Evolutionary conservation across 1,140 invertebrate species (phyloP).

Genomic region (Bombus turneri): DNA sequence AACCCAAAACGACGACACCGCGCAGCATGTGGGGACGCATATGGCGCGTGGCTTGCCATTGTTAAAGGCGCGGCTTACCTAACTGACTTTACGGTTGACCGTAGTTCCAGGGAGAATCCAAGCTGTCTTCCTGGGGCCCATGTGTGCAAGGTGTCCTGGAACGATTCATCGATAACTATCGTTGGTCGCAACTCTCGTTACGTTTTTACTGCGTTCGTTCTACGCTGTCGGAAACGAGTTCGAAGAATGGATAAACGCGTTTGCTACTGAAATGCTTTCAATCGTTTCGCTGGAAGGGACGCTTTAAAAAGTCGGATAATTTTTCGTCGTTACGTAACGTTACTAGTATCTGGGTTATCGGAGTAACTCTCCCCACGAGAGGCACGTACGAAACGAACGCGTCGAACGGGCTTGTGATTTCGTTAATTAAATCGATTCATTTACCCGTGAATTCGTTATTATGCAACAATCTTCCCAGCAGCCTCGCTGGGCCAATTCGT

Average conservation of each 20-base stretch:
- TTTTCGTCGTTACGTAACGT: not conserved
- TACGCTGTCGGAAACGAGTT: not conserved
- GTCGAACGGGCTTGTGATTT: too few species aligned
- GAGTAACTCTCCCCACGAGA: too few species aligned
- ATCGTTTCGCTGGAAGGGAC: too few species aligned
- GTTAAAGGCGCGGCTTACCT: slow-evolving; percentile 74
- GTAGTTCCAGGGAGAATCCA: slow-evolving; percentile 61
- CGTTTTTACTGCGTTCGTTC: slow-evolving; percentile 1
- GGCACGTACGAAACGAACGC: not conserved
- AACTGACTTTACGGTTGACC: slow-evolving; percentile 75
- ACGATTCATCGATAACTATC: slow-evolving; percentile 52
- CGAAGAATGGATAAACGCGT: slow-evolving; percentile 11
- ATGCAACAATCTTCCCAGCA: slow-evolving; percentile 7
- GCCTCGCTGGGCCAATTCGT: not conserved
- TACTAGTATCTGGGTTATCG: too few species aligned
- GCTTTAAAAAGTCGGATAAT: not conserved
- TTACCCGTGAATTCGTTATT: slow-evolving; percentile 20
- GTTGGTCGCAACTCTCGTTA: slow-evolving; percentile 20
- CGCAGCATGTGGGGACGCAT: slow-evolving; percentile 75
- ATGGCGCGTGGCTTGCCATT: slow-evolving; percentile 78
- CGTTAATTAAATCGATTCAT: slow-evolving; percentile 54
- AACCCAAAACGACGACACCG: slow-evolving; percentile 53
- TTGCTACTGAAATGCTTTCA: too few species aligned
- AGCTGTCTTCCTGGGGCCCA: slow-evolving; percentile 43
- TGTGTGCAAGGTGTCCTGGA: slow-evolving; percentile 59